Evolutionary conservation across 37 sponge, comb jelly and placozoan genomes (phyloP).

Genomic region (Ianthella basta): DNA sequence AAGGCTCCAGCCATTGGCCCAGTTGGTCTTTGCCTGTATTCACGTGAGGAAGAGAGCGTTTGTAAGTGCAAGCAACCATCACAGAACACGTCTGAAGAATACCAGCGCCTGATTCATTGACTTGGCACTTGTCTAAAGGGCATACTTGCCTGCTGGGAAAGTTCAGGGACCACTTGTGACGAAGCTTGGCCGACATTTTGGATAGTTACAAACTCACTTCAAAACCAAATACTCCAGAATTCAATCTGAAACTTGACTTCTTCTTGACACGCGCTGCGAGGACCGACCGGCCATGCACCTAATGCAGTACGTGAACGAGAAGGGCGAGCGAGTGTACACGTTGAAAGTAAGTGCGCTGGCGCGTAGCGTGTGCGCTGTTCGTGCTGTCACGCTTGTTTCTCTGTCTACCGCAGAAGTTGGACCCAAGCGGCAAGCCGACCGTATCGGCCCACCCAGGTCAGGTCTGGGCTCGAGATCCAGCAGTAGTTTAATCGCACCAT

Average conservation of each 20-base stretch:
- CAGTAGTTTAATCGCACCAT: too few species aligned
- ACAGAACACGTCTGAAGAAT: too few species aligned
- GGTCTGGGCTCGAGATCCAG: too few species aligned
- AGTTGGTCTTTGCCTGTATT: too few species aligned
- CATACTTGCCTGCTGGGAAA: constrained; percentile 51
- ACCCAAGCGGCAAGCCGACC: constrained; percentile 84
- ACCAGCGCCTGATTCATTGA: too few species aligned
- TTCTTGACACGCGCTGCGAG: too few species aligned
- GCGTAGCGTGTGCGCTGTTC: neutral
- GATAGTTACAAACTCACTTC: neutral
- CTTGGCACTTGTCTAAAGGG: too few species aligned
- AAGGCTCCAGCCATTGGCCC: too few species aligned
- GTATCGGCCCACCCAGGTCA: constrained; percentile 98
- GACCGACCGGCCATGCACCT: constrained; percentile 75
- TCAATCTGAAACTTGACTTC: too few species aligned
- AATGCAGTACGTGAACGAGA: constrained; percentile 90
- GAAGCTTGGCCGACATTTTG: constrained; percentile 34
- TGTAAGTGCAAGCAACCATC: too few species aligned
- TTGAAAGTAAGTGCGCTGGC: constrained; percentile 58
- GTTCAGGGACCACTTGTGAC: constrained; percentile 53
- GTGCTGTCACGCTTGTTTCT: neutral
- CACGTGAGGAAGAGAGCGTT: too few species aligned
- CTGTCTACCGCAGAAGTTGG: constrained; percentile 61
- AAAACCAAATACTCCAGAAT: too few species aligned
- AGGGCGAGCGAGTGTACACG: constrained; percentile 94